Evolutionary conservation across 2,888 invertebrate species (phyloP).

Genomic region (Apotomis capreana): DNA sequence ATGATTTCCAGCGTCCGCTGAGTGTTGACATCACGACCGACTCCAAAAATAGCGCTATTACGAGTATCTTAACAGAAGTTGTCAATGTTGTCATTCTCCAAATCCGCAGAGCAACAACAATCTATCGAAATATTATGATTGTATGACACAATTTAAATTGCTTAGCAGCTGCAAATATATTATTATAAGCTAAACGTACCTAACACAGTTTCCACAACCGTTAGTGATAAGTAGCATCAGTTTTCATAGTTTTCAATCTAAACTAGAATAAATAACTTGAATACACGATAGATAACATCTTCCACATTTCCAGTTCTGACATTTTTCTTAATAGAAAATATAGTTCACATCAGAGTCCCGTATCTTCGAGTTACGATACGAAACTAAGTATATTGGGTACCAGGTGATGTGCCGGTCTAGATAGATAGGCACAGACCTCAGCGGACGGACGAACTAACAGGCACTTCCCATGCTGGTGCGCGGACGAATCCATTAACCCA

Average conservation of each 20-base stretch:
- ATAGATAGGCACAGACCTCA: constrained; percentile 56
- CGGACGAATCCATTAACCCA: constrained; percentile 84
- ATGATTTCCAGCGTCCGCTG: constrained; percentile 64
- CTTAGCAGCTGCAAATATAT: too few relatives aligned
- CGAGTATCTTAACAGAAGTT: constrained; percentile 58
- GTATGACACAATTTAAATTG: not conserved
- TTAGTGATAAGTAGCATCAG: not conserved
- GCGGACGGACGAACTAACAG: constrained; percentile 73
- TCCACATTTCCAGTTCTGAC: not conserved
- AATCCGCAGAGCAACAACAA: constrained; percentile 32
- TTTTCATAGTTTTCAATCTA: not conserved
- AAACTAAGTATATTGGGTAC: constrained; percentile 3
- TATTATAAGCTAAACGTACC: too few relatives aligned
- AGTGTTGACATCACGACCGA: constrained; percentile 64
- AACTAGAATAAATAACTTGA: not conserved
- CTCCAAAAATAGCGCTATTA: constrained; percentile 66
- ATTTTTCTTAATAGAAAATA: not conserved
- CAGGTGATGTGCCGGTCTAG: constrained; percentile 42
- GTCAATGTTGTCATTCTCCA: constrained; percentile 47
- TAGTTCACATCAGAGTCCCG: not conserved
- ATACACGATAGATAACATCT: not conserved
- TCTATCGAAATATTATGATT: not conserved
- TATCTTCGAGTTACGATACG: not conserved
- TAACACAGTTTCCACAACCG: too few relatives aligned
- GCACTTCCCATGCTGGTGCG: constrained; percentile 78